Conservation (phyloP, 2,888 invertebrate species). For the Desoria tigrina region DNA sequence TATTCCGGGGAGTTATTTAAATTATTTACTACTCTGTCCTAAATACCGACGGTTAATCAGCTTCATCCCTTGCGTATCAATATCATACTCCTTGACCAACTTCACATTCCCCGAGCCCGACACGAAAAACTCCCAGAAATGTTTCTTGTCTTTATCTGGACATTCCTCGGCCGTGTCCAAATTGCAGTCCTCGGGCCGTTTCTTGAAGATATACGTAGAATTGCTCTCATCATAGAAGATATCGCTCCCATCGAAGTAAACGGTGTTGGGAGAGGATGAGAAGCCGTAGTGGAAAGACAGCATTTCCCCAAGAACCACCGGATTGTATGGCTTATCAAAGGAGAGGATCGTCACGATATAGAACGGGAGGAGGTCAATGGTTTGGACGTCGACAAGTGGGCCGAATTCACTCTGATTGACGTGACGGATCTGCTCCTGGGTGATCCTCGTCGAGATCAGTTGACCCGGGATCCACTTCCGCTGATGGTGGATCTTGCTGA, state of each 20-base stretch:
- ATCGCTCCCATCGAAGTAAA: slow-evolving; percentile 37
- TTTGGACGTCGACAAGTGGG: slow-evolving; percentile 28
- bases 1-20: too few relatives aligned
- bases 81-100: slow-evolving; percentile 31
- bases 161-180: slow-evolving; percentile 7
- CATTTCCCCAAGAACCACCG: slow-evolving; percentile 20
- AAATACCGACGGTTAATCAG: background rate
- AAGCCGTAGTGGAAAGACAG: slow-evolving; percentile 30
- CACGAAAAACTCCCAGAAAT: slow-evolving; percentile 34
- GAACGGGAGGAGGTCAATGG: slow-evolving; percentile 38
- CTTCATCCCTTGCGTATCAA: slow-evolving; percentile 7
- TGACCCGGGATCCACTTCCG: slow-evolving; percentile 41
- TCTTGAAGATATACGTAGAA: slow-evolving; percentile 30
- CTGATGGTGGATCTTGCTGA: slow-evolving; percentile 28
- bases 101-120: slow-evolving; percentile 11
- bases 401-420: slow-evolving; percentile 33
- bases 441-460: slow-evolving; percentile 35
- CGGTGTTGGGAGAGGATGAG: slow-evolving; percentile 33
- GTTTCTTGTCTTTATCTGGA: background rate
- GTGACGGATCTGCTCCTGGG: slow-evolving; percentile 25
- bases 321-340: slow-evolving; percentile 38
- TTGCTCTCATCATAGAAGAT: slow-evolving; percentile 21
- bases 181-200: slow-evolving; percentile 25
- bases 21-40: too few relatives aligned
- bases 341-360: slow-evolving; percentile 32